Conservation (phyloP, 2,888 invertebrate species). For the Dichetophora obliterata region DNA sequence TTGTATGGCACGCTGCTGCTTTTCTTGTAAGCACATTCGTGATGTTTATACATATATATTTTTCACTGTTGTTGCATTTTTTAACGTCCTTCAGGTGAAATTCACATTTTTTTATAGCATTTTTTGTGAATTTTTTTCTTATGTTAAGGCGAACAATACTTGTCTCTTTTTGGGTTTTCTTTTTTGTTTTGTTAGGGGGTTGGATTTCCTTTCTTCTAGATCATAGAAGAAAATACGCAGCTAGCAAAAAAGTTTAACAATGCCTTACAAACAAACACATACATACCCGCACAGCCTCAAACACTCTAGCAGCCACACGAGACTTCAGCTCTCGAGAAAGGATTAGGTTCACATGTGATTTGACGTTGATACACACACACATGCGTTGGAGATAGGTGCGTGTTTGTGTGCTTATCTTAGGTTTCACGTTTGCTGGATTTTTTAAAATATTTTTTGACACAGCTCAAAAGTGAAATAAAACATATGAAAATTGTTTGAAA, state of each 20-base stretch:
- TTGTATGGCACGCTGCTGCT: not conserved
- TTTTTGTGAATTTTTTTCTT: not conserved
- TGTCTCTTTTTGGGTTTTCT: no score
- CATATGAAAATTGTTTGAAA: slow-evolving; percentile 7
- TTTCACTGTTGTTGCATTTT: not conserved
- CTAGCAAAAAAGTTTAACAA: no score
- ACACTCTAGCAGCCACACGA: not conserved
- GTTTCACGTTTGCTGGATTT: not conserved
- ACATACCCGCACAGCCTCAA: not conserved
- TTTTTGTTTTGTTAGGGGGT: no score
- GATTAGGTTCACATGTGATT: slow-evolving; percentile 1
- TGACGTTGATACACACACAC: not conserved
- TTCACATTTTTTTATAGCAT: not conserved
- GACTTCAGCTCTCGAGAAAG: not conserved
- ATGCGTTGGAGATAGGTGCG: not conserved
- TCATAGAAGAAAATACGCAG: no score
- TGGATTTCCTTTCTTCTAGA: no score
- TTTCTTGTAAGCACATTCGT: not conserved
- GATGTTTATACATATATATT: not conserved
- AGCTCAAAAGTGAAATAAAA: slow-evolving; percentile 4
- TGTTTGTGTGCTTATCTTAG: not conserved
- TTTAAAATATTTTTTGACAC: not conserved
- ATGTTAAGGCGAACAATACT: not conserved
- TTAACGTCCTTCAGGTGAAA: slow-evolving; percentile 22
- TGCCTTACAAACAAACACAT: not conserved